phyloP scores from a whole-genome alignment of 2,888 invertebrate species.

The Sinhomidia bicolor region DNA sequence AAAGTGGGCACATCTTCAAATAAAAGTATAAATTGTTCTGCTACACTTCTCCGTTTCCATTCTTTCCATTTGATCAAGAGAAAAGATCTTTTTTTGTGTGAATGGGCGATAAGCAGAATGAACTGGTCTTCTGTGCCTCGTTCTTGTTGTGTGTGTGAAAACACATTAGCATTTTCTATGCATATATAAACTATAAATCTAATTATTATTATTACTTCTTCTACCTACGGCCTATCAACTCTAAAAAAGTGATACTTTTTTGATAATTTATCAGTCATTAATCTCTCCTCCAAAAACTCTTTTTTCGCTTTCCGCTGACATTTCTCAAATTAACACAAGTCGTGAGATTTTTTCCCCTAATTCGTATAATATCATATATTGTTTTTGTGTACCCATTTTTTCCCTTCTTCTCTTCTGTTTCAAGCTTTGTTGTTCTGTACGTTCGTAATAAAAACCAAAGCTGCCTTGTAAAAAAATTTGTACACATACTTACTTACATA shows the following conservation, averaged over 20 bases:
- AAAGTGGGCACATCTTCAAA: not conserved
- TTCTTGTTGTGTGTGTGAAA: constrained; percentile 71
- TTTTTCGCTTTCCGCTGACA: constrained; percentile 80
- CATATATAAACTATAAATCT: constrained; percentile 81
- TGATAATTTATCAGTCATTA: constrained; percentile 81
- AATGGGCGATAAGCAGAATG: constrained; percentile 57
- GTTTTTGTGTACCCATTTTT: not conserved
- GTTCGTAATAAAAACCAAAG: not conserved
- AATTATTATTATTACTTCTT: constrained; percentile 80
- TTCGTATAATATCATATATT: constrained; percentile 53
- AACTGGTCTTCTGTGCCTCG: constrained; percentile 69
- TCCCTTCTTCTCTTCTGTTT: not conserved
- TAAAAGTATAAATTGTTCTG: not conserved
- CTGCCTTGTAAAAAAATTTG: too few species aligned
- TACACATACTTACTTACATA: too few species aligned
- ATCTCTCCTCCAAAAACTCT: constrained; percentile 76
- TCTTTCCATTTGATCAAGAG: constrained; percentile 2
- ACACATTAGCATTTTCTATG: constrained; percentile 80
- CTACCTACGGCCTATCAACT: constrained; percentile 77
- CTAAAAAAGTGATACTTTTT: constrained; percentile 80
- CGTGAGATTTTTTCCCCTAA: constrained; percentile 76
- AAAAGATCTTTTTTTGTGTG: not conserved
- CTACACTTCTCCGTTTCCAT: not conserved
- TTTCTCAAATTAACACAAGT: constrained; percentile 80
- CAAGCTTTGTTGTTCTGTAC: not conserved